These are phyloP conservation scores for Microdon myrmicae DNA, from an alignment of 2,888 invertebrate species.

Conservation along the genomic window DNA sequence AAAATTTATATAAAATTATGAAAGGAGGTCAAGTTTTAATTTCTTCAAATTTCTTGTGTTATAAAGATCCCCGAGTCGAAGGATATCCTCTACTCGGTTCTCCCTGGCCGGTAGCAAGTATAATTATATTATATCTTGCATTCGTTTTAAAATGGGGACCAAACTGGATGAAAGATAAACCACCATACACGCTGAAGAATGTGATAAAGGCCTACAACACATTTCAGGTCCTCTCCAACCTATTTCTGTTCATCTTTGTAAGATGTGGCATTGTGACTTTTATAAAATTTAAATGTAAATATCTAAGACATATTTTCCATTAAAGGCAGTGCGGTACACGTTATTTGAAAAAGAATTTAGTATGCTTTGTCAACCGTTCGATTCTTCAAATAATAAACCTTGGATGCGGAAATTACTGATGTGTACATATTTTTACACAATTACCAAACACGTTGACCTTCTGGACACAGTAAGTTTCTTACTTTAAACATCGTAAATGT, in stretches of 20 bases:
- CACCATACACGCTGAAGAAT: slow-evolving; percentile 73
- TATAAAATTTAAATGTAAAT: background rate
- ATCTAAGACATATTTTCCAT: background rate
- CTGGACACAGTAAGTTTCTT: slow-evolving; percentile 72
- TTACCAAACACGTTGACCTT: slow-evolving; percentile 77
- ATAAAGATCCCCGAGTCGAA: slow-evolving; percentile 68
- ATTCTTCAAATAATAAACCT: slow-evolving; percentile 57
- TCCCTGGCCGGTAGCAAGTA: slow-evolving; percentile 71
- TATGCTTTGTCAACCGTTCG: slow-evolving; percentile 59
- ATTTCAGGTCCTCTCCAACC: slow-evolving; percentile 67
- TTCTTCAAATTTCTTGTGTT: background rate
- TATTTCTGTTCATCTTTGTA: slow-evolving; percentile 50
- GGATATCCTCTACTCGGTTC: slow-evolving; percentile 75
- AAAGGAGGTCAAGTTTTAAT: background rate
- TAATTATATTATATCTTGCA: slow-evolving; percentile 74
- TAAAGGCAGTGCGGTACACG: slow-evolving; percentile 55
- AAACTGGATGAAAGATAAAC: slow-evolving; percentile 74
- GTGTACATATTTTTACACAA: slow-evolving; percentile 73
- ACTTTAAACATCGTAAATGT: background rate
- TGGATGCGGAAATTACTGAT: slow-evolving; percentile 66
- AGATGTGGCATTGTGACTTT: slow-evolving; percentile 1
- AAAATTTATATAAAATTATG: background rate
- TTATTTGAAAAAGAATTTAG: slow-evolving; percentile 58
- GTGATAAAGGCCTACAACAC: slow-evolving; percentile 76
- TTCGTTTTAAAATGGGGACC: slow-evolving; percentile 80